phyloP scores from a whole-genome alignment of 2,113 vertebrate species.

The Xerus inauris region DNA sequence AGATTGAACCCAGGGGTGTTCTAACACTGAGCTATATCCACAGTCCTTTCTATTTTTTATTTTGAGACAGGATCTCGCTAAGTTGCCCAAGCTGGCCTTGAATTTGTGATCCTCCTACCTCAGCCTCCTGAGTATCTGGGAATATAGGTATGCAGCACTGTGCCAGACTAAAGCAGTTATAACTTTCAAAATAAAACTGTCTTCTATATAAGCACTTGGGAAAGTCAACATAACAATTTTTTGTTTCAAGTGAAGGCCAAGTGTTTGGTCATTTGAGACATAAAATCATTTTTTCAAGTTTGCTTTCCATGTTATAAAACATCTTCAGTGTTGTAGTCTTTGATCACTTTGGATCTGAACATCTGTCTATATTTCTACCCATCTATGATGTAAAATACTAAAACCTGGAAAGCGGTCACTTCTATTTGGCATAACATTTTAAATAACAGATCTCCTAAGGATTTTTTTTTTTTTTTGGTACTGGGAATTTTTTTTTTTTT shows the following conservation, averaged over 20 bases:
- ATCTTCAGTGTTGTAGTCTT: not conserved
- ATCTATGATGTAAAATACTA: slow-evolving; percentile 21
- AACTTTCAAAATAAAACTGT: slow-evolving; percentile 56
- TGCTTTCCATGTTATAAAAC: slow-evolving; percentile 38
- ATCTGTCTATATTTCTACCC: not conserved
- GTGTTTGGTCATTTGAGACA: slow-evolving; percentile 49
- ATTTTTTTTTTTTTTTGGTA: slow-evolving; percentile 8
- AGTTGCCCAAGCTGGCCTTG: not conserved
- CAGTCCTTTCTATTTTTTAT: not conserved
- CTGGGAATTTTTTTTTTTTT: no score
- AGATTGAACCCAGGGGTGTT: not conserved
- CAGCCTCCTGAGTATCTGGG: not conserved
- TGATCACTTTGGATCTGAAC: not conserved
- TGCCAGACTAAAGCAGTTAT: not conserved
- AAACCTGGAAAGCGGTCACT: not conserved
- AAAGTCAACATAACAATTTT: slow-evolving; percentile 33
- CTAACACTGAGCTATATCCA: not conserved
- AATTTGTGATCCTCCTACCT: not conserved
- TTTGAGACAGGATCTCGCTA: not conserved
- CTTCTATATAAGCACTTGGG: slow-evolving; percentile 6
- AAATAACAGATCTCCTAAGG: slow-evolving; percentile 4
- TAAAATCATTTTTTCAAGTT: slow-evolving; percentile 44
- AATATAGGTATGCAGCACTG: not conserved
- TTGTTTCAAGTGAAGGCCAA: slow-evolving; percentile 41
- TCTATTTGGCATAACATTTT: slow-evolving; percentile 14